Conservation (phyloP, 2,113 vertebrate genomes). For the Hylia prasina region DNA sequence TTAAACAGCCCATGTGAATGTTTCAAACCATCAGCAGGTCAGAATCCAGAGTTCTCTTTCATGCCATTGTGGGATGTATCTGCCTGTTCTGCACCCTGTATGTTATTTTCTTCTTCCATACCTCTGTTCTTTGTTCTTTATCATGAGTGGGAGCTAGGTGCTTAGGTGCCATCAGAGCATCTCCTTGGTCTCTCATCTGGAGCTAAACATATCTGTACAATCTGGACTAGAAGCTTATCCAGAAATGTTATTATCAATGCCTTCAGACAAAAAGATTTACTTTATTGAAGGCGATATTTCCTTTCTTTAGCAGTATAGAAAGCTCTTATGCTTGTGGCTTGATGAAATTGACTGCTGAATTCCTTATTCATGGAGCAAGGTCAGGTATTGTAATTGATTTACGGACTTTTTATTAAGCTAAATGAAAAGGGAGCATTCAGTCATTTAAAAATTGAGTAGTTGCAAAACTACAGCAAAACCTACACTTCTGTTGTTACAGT, state of each 20-base stretch:
- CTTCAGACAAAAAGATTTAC: neutral
- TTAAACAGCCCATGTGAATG: neutral
- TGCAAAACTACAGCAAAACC: neutral
- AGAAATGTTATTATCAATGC: neutral
- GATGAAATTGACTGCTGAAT: neutral
- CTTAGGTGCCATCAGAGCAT: neutral
- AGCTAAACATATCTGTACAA: neutral
- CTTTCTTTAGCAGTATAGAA: neutral
- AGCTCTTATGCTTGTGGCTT: neutral
- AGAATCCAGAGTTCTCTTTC: neutral
- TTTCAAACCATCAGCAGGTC: neutral
- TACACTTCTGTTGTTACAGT: neutral
- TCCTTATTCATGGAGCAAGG: neutral
- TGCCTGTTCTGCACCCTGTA: neutral
- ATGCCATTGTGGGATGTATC: fast-evolving
- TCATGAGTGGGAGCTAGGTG: fast-evolving
- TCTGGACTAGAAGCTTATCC: neutral
- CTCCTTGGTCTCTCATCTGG: neutral
- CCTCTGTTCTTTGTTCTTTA: neutral
- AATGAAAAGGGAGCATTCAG: neutral
- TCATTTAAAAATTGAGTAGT: neutral
- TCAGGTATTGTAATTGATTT: neutral
- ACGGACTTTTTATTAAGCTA: neutral
- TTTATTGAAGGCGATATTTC: neutral
- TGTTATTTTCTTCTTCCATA: neutral